These are phyloP conservation scores for Phalacrocorax carbo DNA, from an alignment of 2,113 vertebrate genomes.

Conservation along the genomic window DNA sequence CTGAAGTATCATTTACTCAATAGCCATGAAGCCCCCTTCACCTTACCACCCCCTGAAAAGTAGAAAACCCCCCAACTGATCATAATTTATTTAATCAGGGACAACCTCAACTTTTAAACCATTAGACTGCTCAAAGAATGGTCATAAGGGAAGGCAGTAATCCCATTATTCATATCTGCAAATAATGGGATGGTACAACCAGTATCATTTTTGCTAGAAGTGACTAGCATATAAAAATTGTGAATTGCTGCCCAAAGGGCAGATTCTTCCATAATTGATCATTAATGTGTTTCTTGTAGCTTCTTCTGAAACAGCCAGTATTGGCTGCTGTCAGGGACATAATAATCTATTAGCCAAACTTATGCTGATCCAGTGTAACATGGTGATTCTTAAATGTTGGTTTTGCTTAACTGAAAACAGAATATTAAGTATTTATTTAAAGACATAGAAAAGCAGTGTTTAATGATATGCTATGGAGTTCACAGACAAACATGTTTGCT, in stretches of 20 bases:
- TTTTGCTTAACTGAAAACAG: background rate
- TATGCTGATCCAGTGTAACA: background rate
- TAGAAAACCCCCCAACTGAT: background rate
- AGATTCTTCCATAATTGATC: slow-evolving; percentile 31
- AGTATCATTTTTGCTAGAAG: background rate
- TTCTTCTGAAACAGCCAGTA: slow-evolving; percentile 8
- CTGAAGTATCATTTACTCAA: background rate
- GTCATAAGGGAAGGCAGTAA: background rate
- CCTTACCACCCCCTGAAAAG: background rate
- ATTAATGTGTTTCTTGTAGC: background rate
- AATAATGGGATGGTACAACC: background rate
- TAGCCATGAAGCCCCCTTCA: background rate
- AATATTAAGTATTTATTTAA: slow-evolving; percentile 29
- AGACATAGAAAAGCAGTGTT: background rate
- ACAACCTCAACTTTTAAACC: background rate
- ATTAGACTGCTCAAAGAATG: background rate
- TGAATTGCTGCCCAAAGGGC: slow-evolving; percentile 23
- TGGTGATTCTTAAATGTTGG: background rate
- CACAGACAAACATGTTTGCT: background rate
- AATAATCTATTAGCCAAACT: slow-evolving; percentile 39
- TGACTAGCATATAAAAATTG: slow-evolving; percentile 5
- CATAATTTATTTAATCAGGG: background rate
- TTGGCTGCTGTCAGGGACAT: slow-evolving; percentile 37
- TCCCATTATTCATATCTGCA: background rate
- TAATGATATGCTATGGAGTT: background rate